Conservation (phyloP, 2,113 vertebrate species). For the Mystacornis crossleyi region DNA sequence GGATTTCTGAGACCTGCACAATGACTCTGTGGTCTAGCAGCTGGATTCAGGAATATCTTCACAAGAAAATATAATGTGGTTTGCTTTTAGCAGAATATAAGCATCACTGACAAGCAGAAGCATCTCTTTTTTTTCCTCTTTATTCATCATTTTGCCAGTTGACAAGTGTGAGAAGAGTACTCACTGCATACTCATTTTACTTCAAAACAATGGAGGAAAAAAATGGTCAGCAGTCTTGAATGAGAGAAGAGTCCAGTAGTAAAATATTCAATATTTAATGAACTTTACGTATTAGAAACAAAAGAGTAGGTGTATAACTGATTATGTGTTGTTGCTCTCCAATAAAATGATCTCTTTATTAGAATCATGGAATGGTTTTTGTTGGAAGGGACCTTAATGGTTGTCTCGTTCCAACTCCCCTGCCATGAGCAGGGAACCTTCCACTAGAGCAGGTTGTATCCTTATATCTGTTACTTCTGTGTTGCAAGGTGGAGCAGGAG, state of each 20-base stretch:
- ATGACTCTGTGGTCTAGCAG: not conserved
- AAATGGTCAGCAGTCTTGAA: not conserved
- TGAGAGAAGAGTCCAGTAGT: not conserved
- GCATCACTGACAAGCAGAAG: not conserved
- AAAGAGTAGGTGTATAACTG: not conserved
- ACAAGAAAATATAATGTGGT: not conserved
- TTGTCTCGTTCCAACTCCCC: not conserved
- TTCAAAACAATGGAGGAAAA: not conserved
- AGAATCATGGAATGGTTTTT: not conserved
- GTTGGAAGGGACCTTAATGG: not conserved
- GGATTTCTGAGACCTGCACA: not conserved
- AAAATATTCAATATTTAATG: not conserved
- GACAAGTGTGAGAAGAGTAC: not conserved
- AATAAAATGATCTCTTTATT: not conserved
- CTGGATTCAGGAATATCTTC: not conserved
- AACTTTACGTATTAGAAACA: not conserved
- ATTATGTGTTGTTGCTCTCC: not conserved
- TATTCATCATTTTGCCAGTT: not conserved
- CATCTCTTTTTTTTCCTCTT: not conserved
- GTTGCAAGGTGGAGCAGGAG: not conserved
- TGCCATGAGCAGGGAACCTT: not conserved
- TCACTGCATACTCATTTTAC: not conserved
- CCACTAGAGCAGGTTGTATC: not conserved
- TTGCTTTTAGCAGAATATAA: not conserved
- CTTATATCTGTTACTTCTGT: rapidly evolving